Conservation (phyloP, 2,797 vertebrate genomes). For the Tarsius wallacei region DNA sequence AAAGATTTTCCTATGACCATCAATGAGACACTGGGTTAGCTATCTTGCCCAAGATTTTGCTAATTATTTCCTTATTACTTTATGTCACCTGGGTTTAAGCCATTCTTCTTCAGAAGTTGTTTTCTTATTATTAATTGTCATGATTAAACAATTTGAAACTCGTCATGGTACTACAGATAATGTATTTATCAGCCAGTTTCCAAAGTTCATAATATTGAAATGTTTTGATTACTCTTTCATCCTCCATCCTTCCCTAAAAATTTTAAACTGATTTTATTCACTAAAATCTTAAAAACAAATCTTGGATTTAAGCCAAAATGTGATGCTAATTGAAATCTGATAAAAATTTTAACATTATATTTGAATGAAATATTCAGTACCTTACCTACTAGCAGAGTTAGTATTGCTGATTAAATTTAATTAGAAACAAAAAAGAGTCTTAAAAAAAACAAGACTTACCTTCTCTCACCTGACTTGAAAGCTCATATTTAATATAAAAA, state of each 20-base stretch:
- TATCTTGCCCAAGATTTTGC: neutral
- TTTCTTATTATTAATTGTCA: neutral
- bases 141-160: slow-evolving; percentile 39
- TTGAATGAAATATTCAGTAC: slow-evolving; percentile 71
- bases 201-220: neutral
- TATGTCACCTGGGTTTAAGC: neutral
- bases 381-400: slow-evolving; percentile 44
- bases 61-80: slow-evolving; percentile 10
- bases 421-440: slow-evolving; percentile 30
- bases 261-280: slow-evolving; percentile 49
- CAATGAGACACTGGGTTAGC: neutral
- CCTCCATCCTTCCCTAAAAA: neutral
- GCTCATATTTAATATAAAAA: slow-evolving; percentile 36
- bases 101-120: neutral
- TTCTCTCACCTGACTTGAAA: slow-evolving; percentile 14
- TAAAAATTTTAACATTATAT: slow-evolving; percentile 62
- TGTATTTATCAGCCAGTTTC: neutral
- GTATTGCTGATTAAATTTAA: slow-evolving; percentile 46
- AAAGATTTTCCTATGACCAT: neutral
- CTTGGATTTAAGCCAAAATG: slow-evolving; percentile 42
- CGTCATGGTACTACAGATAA: neutral
- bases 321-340: slow-evolving; percentile 42
- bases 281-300: slow-evolving; percentile 39
- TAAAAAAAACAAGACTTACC: neutral
- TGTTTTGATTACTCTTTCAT: neutral